Percentiles rank a stretch among this genome's conserved stretches.
Evolutionary conservation across 2,797 vertebrate genomes (phyloP).

Genomic region (Phalloptychus januarius): DNA sequence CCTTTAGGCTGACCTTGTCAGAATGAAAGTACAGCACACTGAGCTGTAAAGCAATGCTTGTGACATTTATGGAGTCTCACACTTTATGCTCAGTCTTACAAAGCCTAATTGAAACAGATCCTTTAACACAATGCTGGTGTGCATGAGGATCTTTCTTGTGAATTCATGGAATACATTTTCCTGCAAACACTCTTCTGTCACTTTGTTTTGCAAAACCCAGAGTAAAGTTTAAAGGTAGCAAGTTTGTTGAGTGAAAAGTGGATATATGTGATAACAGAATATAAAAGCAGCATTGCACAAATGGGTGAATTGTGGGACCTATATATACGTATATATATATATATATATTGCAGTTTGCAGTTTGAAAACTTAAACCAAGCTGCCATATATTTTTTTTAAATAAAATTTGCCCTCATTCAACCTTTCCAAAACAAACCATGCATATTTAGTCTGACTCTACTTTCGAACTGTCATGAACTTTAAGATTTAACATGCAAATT

Average conservation of each 20-base stretch:
- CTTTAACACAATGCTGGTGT: not conserved
- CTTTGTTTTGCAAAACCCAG: not conserved
- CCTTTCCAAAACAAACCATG: not conserved
- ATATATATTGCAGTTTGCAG: not conserved
- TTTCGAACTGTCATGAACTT: not conserved
- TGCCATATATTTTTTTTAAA: not conserved
- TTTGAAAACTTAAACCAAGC: not conserved
- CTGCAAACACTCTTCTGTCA: not conserved
- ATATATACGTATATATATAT: no score
- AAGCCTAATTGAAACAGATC: not conserved
- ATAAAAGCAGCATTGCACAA: not conserved
- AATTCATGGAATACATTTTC: not conserved
- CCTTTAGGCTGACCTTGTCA: conserved; percentile 3
- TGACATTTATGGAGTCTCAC: not conserved
- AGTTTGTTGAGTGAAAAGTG: conserved; percentile 26
- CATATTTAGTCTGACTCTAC: not conserved
- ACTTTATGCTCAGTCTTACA: not conserved
- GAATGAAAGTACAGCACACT: conserved; percentile 9
- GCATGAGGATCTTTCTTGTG: not conserved
- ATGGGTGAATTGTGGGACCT: no score
- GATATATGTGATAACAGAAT: not conserved
- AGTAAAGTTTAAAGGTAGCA: conserved; percentile 3
- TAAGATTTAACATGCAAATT: not conserved
- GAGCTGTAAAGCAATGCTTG: conserved; percentile 5
- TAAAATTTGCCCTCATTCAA: not conserved